phyloP scores from a whole-genome alignment of 2,888 invertebrate species.

The Graphium colonna region DNA sequence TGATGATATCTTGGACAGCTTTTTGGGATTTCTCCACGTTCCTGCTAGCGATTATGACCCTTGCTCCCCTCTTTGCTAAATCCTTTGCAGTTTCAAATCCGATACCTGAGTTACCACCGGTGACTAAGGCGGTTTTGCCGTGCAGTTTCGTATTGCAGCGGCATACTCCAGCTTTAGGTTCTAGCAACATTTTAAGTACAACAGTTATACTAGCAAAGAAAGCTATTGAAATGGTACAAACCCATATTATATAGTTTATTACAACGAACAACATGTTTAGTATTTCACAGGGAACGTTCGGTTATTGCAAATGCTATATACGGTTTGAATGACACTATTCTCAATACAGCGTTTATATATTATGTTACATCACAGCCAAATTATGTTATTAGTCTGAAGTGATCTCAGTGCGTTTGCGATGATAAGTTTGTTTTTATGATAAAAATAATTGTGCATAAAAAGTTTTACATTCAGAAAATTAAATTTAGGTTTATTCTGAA shows the following conservation, averaged over 20 bases:
- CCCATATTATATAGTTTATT: constrained; percentile 15
- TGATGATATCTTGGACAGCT: constrained; percentile 84
- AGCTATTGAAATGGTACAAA: constrained; percentile 12
- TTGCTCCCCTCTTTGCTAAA: constrained; percentile 85
- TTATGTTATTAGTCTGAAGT: no score
- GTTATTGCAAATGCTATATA: no score
- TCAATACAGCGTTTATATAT: no score
- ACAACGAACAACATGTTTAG: constrained; percentile 11
- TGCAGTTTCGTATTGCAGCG: constrained; percentile 67
- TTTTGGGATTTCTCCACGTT: constrained; percentile 84
- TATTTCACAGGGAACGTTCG: no score
- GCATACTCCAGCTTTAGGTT: constrained; percentile 45
- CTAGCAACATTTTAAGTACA: constrained; percentile 33
- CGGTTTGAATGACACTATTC: no score
- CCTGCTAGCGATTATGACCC: constrained; percentile 86
- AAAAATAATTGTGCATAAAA: no score
- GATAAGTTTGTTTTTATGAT: no score
- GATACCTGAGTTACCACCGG: no score
- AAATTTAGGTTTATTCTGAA: no score
- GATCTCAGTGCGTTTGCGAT: no score
- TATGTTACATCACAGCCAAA: no score
- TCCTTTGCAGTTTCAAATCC: constrained; percentile 87
- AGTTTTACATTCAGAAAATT: no score
- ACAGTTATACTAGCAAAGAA: constrained; percentile 25
- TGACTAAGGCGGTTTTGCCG: constrained; percentile 85